Evolutionary conservation across 2,113 vertebrate genomes (phyloP).

Genomic region (Otolemur garnettii): DNA sequence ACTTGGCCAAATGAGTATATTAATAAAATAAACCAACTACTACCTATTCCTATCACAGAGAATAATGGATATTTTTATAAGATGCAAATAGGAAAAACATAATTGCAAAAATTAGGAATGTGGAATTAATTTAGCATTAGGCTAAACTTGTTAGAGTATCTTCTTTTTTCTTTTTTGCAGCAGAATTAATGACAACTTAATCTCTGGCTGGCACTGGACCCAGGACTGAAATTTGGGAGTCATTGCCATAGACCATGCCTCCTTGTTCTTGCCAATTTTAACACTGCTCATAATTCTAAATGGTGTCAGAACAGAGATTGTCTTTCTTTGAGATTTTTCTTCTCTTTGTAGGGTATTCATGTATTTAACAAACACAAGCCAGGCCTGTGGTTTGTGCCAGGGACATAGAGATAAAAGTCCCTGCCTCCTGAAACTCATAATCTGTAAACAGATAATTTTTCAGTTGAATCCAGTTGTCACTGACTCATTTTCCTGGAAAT

Average conservation of each 20-base stretch:
- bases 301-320: constrained; percentile 35
- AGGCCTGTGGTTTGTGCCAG: constrained; percentile 57
- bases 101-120: neutral
- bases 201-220: neutral
- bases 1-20: constrained; percentile 8
- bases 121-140: constrained; percentile 34
- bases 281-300: neutral
- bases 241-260: neutral
- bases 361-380: constrained; percentile 71
- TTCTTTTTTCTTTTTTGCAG: neutral
- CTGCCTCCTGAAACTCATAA: constrained; percentile 58
- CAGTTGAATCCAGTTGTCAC: constrained; percentile 35
- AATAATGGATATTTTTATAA: constrained; percentile 8
- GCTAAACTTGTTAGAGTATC: neutral
- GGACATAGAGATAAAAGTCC: constrained; percentile 65
- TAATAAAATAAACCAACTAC: constrained; percentile 27
- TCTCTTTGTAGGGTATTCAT: constrained; percentile 51
- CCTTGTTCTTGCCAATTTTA: constrained; percentile 18
- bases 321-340: constrained; percentile 55
- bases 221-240: neutral
- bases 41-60: neutral
- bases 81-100: neutral
- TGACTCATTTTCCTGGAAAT: constrained; percentile 63
- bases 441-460: constrained; percentile 72
- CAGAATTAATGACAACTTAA: constrained; percentile 16